Conservation (phyloP, 2,888 invertebrate species). For the Venustoraphidia nigricollis region DNA sequence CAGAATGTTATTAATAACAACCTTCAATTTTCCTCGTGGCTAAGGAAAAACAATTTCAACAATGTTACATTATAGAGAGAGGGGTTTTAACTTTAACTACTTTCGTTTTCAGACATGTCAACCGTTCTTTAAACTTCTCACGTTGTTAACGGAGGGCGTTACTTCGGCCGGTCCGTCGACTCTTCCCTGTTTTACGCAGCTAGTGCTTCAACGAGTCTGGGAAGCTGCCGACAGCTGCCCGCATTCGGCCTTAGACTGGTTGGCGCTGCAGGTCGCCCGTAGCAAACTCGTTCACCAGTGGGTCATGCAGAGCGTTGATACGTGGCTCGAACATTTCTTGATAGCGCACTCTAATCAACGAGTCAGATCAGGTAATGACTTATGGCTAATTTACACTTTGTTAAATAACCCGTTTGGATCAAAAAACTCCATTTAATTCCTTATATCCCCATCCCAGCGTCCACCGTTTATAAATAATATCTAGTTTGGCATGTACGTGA, state of each 20-base stretch:
- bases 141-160: slow-evolving; percentile 64
- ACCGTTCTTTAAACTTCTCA: slow-evolving; percentile 84
- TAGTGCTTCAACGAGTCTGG: slow-evolving; percentile 79
- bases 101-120: slow-evolving; percentile 49
- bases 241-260: slow-evolving; percentile 84
- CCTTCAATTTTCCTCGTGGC: too few species aligned
- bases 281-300: slow-evolving; percentile 84
- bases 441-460: too few species aligned
- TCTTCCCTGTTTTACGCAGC: slow-evolving; percentile 79
- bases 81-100: slow-evolving; percentile 5
- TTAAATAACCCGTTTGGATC: too few species aligned
- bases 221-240: slow-evolving; percentile 82
- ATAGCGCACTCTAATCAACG: slow-evolving; percentile 73
- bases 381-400: too few species aligned
- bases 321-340: slow-evolving; percentile 81
- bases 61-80: too few species aligned
- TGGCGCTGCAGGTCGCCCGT: slow-evolving; percentile 67
- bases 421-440: too few species aligned
- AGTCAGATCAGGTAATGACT: slow-evolving; percentile 55
- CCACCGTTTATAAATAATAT: too few species aligned
- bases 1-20: too few species aligned
- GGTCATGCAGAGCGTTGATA: slow-evolving; percentile 83
- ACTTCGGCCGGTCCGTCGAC: slow-evolving; percentile 50
- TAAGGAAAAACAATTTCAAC: too few species aligned
- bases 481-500: too few species aligned